Evolutionary conservation across 2,113 vertebrate species (phyloP), one percentile per base, ranked within the genome.

Genomic region (Crypturellus undulatus): DNA sequence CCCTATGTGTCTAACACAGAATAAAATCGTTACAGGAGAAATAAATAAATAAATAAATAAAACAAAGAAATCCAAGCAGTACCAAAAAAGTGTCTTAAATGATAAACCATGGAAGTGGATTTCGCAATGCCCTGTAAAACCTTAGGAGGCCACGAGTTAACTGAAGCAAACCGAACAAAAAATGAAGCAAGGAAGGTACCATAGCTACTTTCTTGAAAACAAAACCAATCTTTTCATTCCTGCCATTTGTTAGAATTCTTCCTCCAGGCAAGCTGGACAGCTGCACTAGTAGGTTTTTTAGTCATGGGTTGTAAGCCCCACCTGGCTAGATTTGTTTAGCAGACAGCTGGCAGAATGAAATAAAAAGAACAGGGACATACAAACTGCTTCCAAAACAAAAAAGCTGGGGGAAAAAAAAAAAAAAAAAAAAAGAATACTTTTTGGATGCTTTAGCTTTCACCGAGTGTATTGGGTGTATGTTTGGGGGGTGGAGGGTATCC

Each of bases 281-380:
- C 98, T 98, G 98, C 97, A 98, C 98, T 96, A 87, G 97, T 97
- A 97, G 97, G 98, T 98, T 98, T 98, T 98, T 98, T 97, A 98
- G 98, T 98, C 98, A 98, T 98, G 98, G 98, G 96, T 98, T 98
- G 98, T 98, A 98, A 98, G 98, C 98, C 98, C 98, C 98, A 98
- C 98, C 98, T 98, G 98, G 98, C 98, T 97, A 98, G 98, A 98
- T 98, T 98, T 98, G 98, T 98, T 98, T 98, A 98, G 98, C 97
- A 98, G 98, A 98, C 98, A 98, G 98, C 98, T 98, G 98, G 98
- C 97, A 98, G 97, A 98, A 98, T 98, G 98, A 98, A 98, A 98
- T 98, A 98, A 98, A 98, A 98, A 97, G 97, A 98, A 97, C 93
- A 97, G 97, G 94, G 96, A 98, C 95, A 96, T 84, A 97, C 97